Percentiles rank a stretch among this genome's conserved stretches.
Evolutionary conservation across 2,797 vertebrate genomes (phyloP).

Genomic region (Basileuterus tristriatus): DNA sequence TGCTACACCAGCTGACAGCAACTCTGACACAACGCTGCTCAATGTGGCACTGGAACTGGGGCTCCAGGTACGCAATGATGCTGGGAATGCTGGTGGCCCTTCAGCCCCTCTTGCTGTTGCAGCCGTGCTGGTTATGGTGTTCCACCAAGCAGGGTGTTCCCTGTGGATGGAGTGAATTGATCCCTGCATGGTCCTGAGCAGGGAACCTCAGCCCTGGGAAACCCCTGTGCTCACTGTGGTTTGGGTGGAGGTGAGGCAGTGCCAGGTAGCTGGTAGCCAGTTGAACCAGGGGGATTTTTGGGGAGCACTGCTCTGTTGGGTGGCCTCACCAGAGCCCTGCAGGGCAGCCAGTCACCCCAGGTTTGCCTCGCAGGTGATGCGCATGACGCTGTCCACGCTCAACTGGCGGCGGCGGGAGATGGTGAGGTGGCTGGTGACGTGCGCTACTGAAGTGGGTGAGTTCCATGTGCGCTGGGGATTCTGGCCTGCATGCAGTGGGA

Average conservation of each 20-base stretch:
- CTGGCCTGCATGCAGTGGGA: fast-evolving
- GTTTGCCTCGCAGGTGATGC: constrained; percentile 87
- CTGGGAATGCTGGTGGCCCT: not conserved
- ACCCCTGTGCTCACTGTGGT: not conserved
- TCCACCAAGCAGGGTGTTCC: not conserved
- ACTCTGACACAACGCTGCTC: constrained; percentile 92
- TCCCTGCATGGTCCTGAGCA: not conserved
- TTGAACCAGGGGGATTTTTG: not conserved
- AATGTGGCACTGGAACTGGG: constrained; percentile 95
- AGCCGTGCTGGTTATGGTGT: not conserved
- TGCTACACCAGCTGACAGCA: constrained; percentile 91
- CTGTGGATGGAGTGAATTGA: not conserved
- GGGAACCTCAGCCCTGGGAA: not conserved
- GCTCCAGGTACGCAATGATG: constrained; percentile 81
- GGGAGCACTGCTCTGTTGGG: not conserved
- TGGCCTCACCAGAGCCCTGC: not conserved
- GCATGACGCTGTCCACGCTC: constrained; percentile 97
- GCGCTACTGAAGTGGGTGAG: constrained; percentile 98
- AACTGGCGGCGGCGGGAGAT: constrained; percentile 98
- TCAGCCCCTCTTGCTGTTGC: fast-evolving
- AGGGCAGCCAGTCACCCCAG: not conserved
- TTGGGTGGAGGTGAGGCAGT: not conserved
- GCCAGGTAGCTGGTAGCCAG: fast-evolving
- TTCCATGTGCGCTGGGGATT: not conserved
- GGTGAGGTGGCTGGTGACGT: constrained; percentile 98